Conservation (phyloP, 1,140 invertebrate species). For the Lucilia sericata region DNA sequence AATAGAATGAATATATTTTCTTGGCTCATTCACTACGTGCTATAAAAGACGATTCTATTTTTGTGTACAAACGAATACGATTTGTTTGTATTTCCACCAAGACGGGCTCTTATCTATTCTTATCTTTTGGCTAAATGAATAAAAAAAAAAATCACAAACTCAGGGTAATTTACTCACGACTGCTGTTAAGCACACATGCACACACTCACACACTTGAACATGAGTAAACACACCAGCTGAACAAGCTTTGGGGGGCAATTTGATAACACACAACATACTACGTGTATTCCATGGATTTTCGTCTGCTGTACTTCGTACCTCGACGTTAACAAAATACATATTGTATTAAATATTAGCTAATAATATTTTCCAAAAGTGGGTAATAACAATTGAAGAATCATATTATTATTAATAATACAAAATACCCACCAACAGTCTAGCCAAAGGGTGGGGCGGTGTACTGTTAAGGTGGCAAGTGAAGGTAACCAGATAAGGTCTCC, state of each 20-base stretch:
- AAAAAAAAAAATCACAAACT: constrained; percentile 22
- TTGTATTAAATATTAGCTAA: not conserved
- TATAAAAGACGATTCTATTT: constrained; percentile 8
- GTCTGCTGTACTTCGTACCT: constrained; percentile 42
- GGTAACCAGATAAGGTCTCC: too few relatives aligned
- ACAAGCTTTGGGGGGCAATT: constrained; percentile 42
- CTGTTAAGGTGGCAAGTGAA: too few relatives aligned
- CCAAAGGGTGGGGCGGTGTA: too few relatives aligned
- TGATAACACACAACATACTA: constrained; percentile 32
- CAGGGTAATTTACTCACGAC: not conserved
- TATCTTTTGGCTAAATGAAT: constrained; percentile 26
- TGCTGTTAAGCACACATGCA: not conserved
- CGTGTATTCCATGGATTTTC: constrained; percentile 30
- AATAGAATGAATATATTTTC: too few relatives aligned
- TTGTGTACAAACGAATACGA: not conserved
- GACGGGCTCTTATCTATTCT: constrained; percentile 19
- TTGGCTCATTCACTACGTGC: not conserved
- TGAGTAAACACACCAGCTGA: not conserved
- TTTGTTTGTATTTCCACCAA: not conserved
- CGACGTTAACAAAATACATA: not conserved
- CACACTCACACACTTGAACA: not conserved
- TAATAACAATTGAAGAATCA: constrained; percentile 24
- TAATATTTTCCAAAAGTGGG: constrained; percentile 21
- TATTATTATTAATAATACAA: not conserved
- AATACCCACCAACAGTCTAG: too few relatives aligned